phyloP scores from a whole-genome alignment of 2,797 vertebrate genomes.

The Hylomyscus alleni region DNA sequence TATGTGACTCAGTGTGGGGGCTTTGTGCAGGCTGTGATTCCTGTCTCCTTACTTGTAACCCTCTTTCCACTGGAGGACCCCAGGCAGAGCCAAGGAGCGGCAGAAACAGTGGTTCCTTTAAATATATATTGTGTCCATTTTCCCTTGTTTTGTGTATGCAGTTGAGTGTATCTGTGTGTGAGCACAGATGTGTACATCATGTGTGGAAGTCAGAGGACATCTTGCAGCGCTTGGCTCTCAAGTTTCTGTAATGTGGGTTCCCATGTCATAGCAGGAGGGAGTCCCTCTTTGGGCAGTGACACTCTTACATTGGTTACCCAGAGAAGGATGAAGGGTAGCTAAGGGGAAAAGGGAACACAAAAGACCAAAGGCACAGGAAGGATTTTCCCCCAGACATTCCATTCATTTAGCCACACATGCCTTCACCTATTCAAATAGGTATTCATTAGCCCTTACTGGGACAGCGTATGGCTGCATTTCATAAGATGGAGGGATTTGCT shows the following conservation, averaged over 20 bases:
- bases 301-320: not conserved
- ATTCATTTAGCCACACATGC: not conserved
- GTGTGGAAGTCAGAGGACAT: not conserved
- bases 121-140: not conserved
- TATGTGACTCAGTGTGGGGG: not conserved
- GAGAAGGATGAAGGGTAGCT: not conserved
- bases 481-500: not conserved
- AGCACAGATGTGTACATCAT: not conserved
- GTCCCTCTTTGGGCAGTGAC: not conserved
- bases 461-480: not conserved
- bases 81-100: not conserved
- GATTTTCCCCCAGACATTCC: not conserved
- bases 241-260: not conserved
- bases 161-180: too few species aligned
- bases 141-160: not conserved
- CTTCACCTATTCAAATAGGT: not conserved
- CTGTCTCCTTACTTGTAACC: not conserved
- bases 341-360: not conserved
- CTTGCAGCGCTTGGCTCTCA: not conserved
- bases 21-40: not conserved
- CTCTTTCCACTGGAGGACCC: not conserved
- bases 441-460: not conserved
- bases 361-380: not conserved
- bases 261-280: rapidly evolving
- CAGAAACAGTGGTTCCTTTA: not conserved